Evolutionary conservation across 2,888 invertebrate genomes (phyloP).

Genomic region (Luffia ferchaultella): DNA sequence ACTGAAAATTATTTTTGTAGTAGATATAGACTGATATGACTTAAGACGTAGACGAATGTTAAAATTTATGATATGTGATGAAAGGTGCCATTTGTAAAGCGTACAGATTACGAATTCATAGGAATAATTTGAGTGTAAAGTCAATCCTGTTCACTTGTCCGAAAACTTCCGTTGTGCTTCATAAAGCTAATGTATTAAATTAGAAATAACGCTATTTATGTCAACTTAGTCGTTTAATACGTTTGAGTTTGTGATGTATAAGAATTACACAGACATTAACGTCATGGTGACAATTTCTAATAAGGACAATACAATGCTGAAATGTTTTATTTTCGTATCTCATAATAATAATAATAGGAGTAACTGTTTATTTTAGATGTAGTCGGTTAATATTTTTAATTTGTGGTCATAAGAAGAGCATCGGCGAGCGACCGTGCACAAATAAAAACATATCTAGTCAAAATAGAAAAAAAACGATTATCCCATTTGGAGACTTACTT

Average conservation of each 20-base stretch:
- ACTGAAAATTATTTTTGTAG: conserved; percentile 67
- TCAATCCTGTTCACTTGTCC: conserved; percentile 35
- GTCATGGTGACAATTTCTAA: too few relatives aligned
- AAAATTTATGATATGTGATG: conserved; percentile 55
- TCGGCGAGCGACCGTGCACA: background rate
- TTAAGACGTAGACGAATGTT: conserved; percentile 26
- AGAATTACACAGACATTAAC: background rate
- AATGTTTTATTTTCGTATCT: background rate
- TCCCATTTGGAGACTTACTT: background rate
- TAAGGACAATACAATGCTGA: background rate
- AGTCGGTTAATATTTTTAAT: background rate
- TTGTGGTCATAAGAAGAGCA: background rate
- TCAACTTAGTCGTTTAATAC: background rate
- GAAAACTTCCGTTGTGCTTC: conserved; percentile 54
- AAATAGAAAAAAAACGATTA: conserved; percentile 5
- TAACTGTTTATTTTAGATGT: background rate
- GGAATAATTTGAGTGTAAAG: background rate
- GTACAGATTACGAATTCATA: conserved; percentile 32
- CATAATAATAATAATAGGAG: background rate
- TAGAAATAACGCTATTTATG: too few relatives aligned
- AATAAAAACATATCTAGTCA: conserved; percentile 61
- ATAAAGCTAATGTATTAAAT: too few relatives aligned
- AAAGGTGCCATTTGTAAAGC: conserved; percentile 63
- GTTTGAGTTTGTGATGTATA: background rate
- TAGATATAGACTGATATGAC: conserved; percentile 63